Evolutionary conservation across 2,888 invertebrate species (phyloP), one percentile per base, ranked within the genome.

Genomic region (Caenorhabditis sulstoni): DNA sequence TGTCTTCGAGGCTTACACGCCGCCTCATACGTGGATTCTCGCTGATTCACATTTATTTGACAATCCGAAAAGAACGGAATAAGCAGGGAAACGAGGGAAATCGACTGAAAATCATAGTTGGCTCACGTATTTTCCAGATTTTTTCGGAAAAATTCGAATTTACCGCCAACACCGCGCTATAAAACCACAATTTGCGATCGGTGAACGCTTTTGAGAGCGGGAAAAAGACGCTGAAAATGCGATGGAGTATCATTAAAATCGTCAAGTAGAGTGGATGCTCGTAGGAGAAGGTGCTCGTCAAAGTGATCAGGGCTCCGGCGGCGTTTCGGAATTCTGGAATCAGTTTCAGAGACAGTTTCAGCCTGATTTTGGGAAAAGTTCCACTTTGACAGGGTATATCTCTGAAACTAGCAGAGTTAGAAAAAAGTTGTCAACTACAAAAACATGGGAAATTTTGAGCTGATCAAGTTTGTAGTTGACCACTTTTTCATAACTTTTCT

Each of bases 41-140:
- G 45, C 37, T 66, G 66, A 39, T 66, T 66, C 14, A 45, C 57
- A n/a, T 47, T 66, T 1, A 66, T 37, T 8, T 44, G 57, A 37
- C 66, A 66, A 7, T 66, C 45, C 1, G 66, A 66, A 14, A 57
- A 66, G 23, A 37, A 66, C 12, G 66, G 66, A n/a, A 66, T 57
- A 1, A 66, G 16, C 14, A 66, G 22, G 9, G 35, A 47, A 12
- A 45, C 12, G 0, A 66, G 18, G 0, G 55, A 55, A 2, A 66
- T 18, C 1, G 29, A 7, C 45, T 44, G 45, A 45, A 59, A 14
- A n/a, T 4, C 16, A 14, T 16, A n/a, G n/a, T n/a, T n/a, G n/a
- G n/a, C n/a, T n/a, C 45, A 18, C 9, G 9, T 16, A n/a, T 18
- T 29, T 1, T 9, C 3, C n/a, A 39, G 8, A 41, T 41, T 41